These are phyloP conservation scores for Oxyteleia sp. DNA, from an alignment of 2,888 invertebrate species.

Conservation along the genomic window DNA sequence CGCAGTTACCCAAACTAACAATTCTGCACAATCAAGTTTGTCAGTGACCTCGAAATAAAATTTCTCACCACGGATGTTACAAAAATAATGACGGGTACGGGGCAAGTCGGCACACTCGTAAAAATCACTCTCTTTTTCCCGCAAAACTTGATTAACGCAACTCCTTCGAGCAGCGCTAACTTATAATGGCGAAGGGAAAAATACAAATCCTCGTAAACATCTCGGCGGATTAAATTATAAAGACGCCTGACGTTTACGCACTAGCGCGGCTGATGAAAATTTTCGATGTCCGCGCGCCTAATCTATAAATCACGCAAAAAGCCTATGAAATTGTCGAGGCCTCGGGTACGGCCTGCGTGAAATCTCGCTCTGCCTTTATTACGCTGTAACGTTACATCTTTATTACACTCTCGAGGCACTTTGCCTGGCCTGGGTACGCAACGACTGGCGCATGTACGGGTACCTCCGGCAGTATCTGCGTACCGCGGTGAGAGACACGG, in stretches of 20 bases:
- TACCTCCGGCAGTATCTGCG: conserved; percentile 62
- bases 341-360: conserved; percentile 49
- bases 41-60: too few relatives aligned
- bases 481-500: conserved; percentile 62
- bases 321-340: conserved; percentile 65
- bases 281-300: conserved; percentile 41
- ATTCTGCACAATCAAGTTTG: too few relatives aligned
- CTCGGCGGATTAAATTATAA: conserved; percentile 52
- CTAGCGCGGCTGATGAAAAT: conserved; percentile 36
- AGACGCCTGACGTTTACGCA: conserved; percentile 38
- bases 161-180: neutral
- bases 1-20: too few relatives aligned
- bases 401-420: conserved; percentile 69
- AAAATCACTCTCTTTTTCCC: too few relatives aligned
- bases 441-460: conserved; percentile 54
- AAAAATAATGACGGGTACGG: neutral
- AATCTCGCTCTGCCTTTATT: conserved; percentile 69
- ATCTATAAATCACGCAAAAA: conserved; percentile 64
- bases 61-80: neutral
- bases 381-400: conserved; percentile 72
- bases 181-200: neutral
- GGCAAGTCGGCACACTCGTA: neutral
- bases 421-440: conserved; percentile 50
- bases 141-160: too few relatives aligned
- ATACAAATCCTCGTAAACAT: conserved; percentile 34